Conservation (phyloP, 2,797 vertebrate genomes). For the Poeciliopsis infans region DNA sequence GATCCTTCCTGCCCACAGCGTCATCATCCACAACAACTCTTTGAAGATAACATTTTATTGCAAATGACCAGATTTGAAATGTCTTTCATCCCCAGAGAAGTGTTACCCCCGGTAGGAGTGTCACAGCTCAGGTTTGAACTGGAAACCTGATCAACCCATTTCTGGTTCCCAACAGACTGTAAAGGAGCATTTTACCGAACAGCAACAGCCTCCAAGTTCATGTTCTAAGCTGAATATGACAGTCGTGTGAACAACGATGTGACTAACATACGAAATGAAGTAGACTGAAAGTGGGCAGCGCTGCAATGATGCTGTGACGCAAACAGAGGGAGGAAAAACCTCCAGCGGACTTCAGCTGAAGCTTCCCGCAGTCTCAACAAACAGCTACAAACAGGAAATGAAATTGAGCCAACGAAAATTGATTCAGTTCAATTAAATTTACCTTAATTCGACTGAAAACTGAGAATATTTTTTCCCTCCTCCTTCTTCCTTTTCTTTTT, state of each 20-base stretch:
- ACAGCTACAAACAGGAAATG: neutral
- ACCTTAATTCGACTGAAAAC: neutral
- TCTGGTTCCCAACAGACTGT: neutral
- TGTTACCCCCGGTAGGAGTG: neutral
- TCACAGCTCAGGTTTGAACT: neutral
- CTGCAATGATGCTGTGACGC: neutral
- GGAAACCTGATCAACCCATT: neutral
- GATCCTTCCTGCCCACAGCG: neutral
- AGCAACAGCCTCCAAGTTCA: neutral
- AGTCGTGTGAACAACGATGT: neutral
- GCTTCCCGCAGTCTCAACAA: neutral
- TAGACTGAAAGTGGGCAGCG: neutral
- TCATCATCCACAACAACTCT: neutral
- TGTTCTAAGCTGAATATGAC: neutral
- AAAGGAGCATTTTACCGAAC: neutral
- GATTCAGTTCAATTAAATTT: neutral
- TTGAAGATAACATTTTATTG: neutral
- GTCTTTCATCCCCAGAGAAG: neutral
- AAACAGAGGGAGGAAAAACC: neutral
- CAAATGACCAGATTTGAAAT: neutral
- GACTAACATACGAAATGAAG: neutral
- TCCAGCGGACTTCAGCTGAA: neutral
- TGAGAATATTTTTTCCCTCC: neutral
- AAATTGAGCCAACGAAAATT: neutral
- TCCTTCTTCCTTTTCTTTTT: neutral